Evolutionary conservation across 2,113 vertebrate genomes (phyloP).

Genomic region (Podarcis cretensis): DNA sequence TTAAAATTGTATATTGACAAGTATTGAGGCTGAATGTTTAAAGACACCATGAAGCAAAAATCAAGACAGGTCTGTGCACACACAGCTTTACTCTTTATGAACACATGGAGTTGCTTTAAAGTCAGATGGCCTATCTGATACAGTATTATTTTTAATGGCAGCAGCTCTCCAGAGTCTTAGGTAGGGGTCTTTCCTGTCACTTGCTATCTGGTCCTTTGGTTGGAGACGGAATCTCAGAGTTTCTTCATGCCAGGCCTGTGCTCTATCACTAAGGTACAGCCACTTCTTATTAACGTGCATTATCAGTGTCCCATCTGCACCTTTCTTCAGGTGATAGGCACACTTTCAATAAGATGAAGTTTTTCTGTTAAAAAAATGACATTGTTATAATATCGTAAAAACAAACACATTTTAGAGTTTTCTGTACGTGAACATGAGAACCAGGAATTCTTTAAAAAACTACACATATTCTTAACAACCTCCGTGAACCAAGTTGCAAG

Average conservation of each 20-base stretch:
- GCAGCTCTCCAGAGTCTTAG: not conserved
- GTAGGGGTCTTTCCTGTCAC: not conserved
- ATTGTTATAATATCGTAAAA: not conserved
- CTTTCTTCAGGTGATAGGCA: not conserved
- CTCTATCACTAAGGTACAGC: not conserved
- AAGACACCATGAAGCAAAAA: not conserved
- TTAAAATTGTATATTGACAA: not conserved
- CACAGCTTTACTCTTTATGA: not conserved
- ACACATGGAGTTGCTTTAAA: not conserved
- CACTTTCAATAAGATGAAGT: not conserved
- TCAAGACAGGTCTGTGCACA: not conserved
- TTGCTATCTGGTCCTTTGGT: not conserved
- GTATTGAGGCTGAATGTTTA: not conserved
- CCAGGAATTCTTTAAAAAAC: not conserved
- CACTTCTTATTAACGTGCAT: not conserved
- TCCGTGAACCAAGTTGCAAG: not conserved
- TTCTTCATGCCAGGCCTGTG: not conserved
- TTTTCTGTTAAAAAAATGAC: not conserved
- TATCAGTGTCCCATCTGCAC: not conserved
- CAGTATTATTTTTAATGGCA: not conserved
- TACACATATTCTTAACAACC: not conserved
- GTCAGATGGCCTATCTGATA: not conserved
- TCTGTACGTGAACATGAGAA: not conserved
- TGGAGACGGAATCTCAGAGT: not conserved
- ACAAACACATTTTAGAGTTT: not conserved